Conservation (phyloP, 2,888 invertebrate species). For the Caenorhabditis wallacei region DNA sequence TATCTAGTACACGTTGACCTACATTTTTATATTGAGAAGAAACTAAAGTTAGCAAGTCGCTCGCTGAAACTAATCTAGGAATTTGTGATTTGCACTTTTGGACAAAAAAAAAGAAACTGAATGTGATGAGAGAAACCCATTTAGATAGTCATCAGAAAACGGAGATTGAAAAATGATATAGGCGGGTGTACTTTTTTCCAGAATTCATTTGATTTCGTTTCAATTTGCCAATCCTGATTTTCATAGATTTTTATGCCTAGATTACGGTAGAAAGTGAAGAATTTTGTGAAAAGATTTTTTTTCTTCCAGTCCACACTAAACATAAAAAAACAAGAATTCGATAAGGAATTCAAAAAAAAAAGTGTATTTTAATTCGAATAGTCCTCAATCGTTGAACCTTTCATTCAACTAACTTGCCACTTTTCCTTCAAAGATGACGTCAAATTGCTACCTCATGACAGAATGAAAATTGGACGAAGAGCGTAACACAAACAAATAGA, state of each 20-base stretch:
- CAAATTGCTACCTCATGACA: conserved; percentile 25
- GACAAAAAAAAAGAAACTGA: not conserved
- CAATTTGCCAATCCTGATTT: conserved; percentile 7
- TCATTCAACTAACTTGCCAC: not conserved
- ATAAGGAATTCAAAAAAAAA: not conserved
- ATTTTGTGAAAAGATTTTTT: not conserved
- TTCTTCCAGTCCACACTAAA: not conserved
- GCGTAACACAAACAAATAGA: conserved; percentile 43
- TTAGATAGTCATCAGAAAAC: not conserved
- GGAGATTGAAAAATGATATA: conserved; percentile 18
- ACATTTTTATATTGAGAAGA: conserved; percentile 2
- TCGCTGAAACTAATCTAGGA: not conserved
- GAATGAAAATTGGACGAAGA: conserved; percentile 52
- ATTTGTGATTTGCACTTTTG: not conserved
- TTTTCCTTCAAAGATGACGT: conserved; percentile 26
- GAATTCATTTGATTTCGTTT: not conserved
- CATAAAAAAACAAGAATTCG: not conserved
- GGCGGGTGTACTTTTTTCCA: conserved; percentile 5
- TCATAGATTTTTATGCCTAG: not conserved
- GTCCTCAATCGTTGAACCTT: not conserved
- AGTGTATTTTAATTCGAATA: not conserved
- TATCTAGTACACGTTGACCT: conserved; percentile 55
- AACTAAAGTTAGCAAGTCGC: conserved; percentile 12
- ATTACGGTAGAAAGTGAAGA: conserved; percentile 5
- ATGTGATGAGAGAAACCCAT: not conserved